A percentile compares a stretch with the other conserved stretches of the same genome.
These are phyloP conservation scores for Lasioglossum zephyrum DNA, from an alignment of 2,888 invertebrate species.

Conservation along the genomic window DNA sequence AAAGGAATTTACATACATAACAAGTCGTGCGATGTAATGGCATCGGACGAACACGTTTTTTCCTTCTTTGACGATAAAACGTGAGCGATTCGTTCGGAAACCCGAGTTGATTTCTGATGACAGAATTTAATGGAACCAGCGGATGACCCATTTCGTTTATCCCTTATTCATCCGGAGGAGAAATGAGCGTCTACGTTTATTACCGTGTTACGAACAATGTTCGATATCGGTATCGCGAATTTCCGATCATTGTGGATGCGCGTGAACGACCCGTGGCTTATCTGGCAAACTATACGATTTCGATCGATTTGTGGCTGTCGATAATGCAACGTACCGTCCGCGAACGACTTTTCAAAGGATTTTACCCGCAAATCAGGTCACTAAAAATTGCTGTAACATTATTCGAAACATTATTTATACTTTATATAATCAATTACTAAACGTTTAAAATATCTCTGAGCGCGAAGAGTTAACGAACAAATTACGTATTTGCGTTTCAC, in stretches of 20 bases:
- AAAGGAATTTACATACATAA: not conserved
- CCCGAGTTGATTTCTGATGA: not conserved
- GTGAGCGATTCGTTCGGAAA: not conserved
- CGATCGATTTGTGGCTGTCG: not conserved
- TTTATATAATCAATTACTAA: too few relatives aligned
- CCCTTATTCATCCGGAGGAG: not conserved
- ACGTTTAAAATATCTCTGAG: too few relatives aligned
- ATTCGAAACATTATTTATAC: too few relatives aligned
- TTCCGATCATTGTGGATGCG: not conserved
- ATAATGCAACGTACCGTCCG: not conserved
- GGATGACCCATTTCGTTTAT: not conserved
- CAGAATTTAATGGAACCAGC: not conserved
- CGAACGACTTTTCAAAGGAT: not conserved
- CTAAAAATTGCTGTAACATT: too few relatives aligned
- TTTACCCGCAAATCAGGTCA: too few relatives aligned
- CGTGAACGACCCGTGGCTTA: not conserved
- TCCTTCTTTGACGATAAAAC: not conserved
- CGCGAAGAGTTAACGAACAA: too few relatives aligned
- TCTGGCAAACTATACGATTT: constrained; percentile 10
- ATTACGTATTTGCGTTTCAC: too few relatives aligned
- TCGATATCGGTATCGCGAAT: constrained; percentile 12
- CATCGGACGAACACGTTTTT: not conserved
- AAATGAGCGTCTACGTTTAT: not conserved
- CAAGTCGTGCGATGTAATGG: not conserved
- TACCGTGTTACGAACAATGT: not conserved